A percentile compares a stretch with the other conserved stretches of the same genome.
phyloP scores from a whole-genome alignment of 1,140 invertebrate genomes.

The Philotrypesis tridentata region DNA sequence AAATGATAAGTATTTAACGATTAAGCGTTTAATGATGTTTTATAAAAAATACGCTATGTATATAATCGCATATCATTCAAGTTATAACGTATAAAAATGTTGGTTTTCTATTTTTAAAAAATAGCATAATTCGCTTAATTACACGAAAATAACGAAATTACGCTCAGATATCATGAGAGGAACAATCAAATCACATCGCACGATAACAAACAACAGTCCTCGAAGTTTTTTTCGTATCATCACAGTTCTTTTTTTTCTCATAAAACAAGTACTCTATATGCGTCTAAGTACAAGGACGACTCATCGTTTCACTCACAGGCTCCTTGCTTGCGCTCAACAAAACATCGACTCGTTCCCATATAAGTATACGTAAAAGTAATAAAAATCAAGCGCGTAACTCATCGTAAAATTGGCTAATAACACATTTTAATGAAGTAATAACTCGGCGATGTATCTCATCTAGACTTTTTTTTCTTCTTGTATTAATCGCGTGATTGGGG shows the following conservation, averaged over 20 bases:
- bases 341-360: constrained; percentile 4
- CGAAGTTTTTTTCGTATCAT: constrained; percentile 25
- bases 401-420: not conserved
- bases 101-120: not conserved
- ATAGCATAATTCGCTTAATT: not conserved
- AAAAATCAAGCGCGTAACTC: not conserved
- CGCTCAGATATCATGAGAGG: constrained; percentile 6
- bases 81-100: constrained; percentile 11
- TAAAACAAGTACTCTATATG: constrained; percentile 17
- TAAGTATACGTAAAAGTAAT: not conserved
- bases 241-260: constrained; percentile 28
- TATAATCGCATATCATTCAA: not conserved
- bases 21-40: not conserved
- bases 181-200: constrained; percentile 36
- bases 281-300: constrained; percentile 38
- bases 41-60: not conserved
- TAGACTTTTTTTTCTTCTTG: not conserved
- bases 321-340: constrained; percentile 3
- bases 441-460: not conserved
- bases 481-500: not conserved
- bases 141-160: not conserved
- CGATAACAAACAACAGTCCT: constrained; percentile 16
- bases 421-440: not conserved
- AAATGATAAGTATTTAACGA: not conserved
- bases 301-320: constrained; percentile 2